Percentiles rank a stretch among this genome's conserved stretches.
phyloP scores from a whole-genome alignment of 2,888 invertebrate genomes.

The Apotomis capreana region DNA sequence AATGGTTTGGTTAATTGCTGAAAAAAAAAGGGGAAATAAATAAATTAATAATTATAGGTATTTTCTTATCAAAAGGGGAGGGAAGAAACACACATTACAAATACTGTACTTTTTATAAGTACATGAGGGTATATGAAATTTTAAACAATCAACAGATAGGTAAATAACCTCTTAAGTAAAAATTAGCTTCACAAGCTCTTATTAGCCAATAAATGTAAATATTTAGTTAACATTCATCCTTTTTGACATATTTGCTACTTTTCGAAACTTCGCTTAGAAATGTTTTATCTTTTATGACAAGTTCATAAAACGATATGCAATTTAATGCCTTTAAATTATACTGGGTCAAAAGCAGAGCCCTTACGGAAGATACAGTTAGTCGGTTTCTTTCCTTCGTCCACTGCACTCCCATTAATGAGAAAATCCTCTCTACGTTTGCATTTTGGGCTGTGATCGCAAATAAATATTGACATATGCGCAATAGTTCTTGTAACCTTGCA shows the following conservation, averaged over 20 bases:
- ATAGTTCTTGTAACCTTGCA: no score
- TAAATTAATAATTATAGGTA: no score
- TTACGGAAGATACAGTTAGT: slow-evolving; percentile 18
- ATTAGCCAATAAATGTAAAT: slow-evolving; percentile 9
- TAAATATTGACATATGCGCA: no score
- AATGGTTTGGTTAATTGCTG: no score
- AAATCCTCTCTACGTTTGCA: neutral
- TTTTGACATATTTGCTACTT: slow-evolving; percentile 10
- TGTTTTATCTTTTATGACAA: slow-evolving; percentile 4
- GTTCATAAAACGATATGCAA: slow-evolving; percentile 3
- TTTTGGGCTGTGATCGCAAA: no score
- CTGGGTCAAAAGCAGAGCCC: slow-evolving; percentile 8
- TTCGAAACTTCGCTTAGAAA: slow-evolving; percentile 2
- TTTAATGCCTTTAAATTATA: slow-evolving; percentile 1
- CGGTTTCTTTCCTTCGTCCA: slow-evolving; percentile 33
- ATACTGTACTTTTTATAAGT: no score
- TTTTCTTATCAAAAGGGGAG: no score
- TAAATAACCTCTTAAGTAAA: neutral
- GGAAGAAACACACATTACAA: no score
- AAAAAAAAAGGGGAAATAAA: no score
- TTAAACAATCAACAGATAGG: neutral
- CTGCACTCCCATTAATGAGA: slow-evolving; percentile 5
- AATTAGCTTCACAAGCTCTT: slow-evolving; percentile 8
- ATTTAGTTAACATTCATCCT: slow-evolving; percentile 3
- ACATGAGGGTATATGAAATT: neutral